A percentile compares a stretch with the other conserved stretches of the same genome.
These are phyloP conservation scores for Rhizoglyphus robini DNA, from an alignment of 1,140 invertebrate genomes.

Conservation along the genomic window DNA sequence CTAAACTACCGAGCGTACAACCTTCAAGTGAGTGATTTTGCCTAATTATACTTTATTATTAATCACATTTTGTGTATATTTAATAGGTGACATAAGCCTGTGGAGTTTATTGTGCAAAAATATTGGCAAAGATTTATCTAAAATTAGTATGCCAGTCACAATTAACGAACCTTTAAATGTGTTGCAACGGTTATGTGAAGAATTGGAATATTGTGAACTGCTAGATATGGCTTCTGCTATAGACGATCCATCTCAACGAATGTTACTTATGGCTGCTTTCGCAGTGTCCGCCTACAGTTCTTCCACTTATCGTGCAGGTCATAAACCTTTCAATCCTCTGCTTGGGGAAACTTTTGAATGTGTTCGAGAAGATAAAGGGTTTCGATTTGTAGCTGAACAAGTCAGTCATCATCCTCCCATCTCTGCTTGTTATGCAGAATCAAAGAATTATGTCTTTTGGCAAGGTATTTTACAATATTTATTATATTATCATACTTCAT, in stretches of 20 bases:
- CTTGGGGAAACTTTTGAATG: slow-evolving; percentile 74
- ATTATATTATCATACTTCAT: not conserved
- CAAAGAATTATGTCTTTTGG: slow-evolving; percentile 58
- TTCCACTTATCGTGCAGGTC: slow-evolving; percentile 58
- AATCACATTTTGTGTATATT: not conserved
- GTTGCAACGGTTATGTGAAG: slow-evolving; percentile 62
- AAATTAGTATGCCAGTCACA: slow-evolving; percentile 60
- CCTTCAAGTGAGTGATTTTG: slow-evolving; percentile 16
- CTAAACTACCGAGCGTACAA: slow-evolving; percentile 51
- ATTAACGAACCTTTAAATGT: slow-evolving; percentile 75
- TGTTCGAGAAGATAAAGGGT: slow-evolving; percentile 57
- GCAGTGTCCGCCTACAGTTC: slow-evolving; percentile 66
- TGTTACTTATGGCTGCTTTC: slow-evolving; percentile 62
- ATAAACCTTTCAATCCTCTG: slow-evolving; percentile 76
- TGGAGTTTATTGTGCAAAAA: slow-evolving; percentile 69
- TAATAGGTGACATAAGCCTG: slow-evolving; percentile 45
- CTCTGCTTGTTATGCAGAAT: slow-evolving; percentile 62
- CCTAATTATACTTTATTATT: too few relatives aligned
- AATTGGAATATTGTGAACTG: slow-evolving; percentile 66
- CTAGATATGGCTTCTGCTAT: slow-evolving; percentile 53
- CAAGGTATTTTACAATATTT: slow-evolving; percentile 40
- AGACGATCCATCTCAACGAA: slow-evolving; percentile 49
- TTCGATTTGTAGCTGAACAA: slow-evolving; percentile 55
- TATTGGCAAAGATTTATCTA: slow-evolving; percentile 71
- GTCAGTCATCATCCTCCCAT: slow-evolving; percentile 76